Evolutionary conservation across 2,113 vertebrate species (phyloP).

Genomic region (Neomonachus schauinslandi): DNA sequence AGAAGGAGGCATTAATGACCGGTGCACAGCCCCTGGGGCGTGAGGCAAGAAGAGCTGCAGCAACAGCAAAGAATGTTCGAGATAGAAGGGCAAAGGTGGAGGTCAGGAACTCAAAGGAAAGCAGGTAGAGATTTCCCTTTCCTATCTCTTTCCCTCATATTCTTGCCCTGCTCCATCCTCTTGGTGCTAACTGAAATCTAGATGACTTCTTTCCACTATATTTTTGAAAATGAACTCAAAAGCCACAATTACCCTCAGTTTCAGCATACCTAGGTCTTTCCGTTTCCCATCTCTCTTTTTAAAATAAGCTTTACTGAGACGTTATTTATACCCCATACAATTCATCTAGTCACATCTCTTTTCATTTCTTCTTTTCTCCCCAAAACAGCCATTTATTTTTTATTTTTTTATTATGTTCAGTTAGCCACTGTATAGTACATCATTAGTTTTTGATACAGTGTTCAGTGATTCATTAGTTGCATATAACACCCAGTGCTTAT

Average conservation of each 20-base stretch:
- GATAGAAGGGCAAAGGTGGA: not conserved
- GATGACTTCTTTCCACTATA: not conserved
- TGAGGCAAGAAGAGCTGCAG: not conserved
- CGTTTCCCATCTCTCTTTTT: not conserved
- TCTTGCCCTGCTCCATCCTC: not conserved
- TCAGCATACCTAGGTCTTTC: not conserved
- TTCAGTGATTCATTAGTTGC: too few relatives aligned
- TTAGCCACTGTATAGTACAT: too few relatives aligned
- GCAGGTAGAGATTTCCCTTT: not conserved
- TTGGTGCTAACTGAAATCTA: not conserved
- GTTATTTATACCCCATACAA: not conserved
- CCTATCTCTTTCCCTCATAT: too few relatives aligned
- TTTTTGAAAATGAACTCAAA: not conserved
- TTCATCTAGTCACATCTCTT: not conserved
- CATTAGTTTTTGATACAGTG: too few relatives aligned
- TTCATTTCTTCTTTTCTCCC: slow-evolving; percentile 21
- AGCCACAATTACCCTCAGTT: not conserved
- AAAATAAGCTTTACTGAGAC: not conserved
- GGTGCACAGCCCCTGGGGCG: not conserved
- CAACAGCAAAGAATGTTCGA: not conserved
- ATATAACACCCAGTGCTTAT: too few relatives aligned
- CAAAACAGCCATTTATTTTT: not conserved
- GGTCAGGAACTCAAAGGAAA: not conserved
- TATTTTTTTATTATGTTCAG: too few relatives aligned
- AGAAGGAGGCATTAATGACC: not conserved